A percentile compares a stretch with the other conserved stretches of the same genome.
phyloP scores from a whole-genome alignment of 2,797 vertebrate genomes.

The Apogon talboti region DNA sequence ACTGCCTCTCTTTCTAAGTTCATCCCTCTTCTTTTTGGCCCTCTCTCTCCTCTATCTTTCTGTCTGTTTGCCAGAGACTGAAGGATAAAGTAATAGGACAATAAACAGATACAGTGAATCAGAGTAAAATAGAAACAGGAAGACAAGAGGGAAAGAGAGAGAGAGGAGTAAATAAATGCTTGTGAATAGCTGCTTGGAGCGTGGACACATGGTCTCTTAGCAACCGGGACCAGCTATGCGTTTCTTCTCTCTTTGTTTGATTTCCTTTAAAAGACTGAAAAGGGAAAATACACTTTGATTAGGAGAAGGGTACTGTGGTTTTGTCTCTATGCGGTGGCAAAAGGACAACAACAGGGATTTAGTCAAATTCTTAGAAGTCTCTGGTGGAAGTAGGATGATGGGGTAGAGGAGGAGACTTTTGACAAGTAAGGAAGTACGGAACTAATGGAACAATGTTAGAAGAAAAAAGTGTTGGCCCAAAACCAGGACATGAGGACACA shows the following conservation, averaged over 20 bases:
- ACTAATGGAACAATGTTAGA: constrained; percentile 5
- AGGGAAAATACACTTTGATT: constrained; percentile 66
- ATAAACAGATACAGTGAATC: constrained; percentile 59
- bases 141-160: constrained; percentile 19
- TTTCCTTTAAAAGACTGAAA: constrained; percentile 68
- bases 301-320: constrained; percentile 43
- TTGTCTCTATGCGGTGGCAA: constrained; percentile 39
- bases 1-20: constrained; percentile 10
- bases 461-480: constrained; percentile 35
- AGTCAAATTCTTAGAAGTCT: constrained; percentile 14
- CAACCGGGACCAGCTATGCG: constrained; percentile 74
- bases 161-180: constrained; percentile 65
- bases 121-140: constrained; percentile 38
- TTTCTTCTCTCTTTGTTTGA: constrained; percentile 69
- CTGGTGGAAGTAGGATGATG: neutral
- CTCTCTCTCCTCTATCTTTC: constrained; percentile 14
- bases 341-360: constrained; percentile 43
- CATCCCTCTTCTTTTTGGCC: constrained; percentile 25
- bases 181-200: constrained; percentile 71
- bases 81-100: constrained; percentile 44
- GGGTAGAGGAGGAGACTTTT: neutral
- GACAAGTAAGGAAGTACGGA: neutral
- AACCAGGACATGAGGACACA: constrained; percentile 55
- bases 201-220: constrained; percentile 75
- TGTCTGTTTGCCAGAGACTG: constrained; percentile 26